Evolutionary conservation across 2,888 invertebrate species (phyloP), one percentile per base, ranked within the genome.

Genomic region (Morpho helenor): DNA sequence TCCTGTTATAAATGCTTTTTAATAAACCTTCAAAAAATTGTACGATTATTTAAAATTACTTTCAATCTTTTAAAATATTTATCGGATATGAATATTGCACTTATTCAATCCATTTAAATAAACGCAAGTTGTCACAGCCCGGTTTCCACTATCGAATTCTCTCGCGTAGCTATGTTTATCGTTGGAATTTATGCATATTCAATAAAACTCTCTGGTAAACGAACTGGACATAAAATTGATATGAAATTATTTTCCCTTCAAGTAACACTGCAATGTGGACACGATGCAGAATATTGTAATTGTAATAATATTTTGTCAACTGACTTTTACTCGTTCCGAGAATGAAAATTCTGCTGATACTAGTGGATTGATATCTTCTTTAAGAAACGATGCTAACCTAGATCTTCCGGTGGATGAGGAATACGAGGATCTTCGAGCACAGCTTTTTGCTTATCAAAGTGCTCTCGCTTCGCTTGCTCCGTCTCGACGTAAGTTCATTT

Each of bases 351-450:
- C 56, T 7, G 52, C 16, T 22, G 65, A 63, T 10, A 69, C 53
- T 2, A 68, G 61, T 45, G 79, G 65, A 7, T 64, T 87, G 44
- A 66, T 85, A 57, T 49, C 74, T 10, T 60, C 69, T n/a, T 70
- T 88, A 63, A 77, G 70, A 50, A 75, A 80, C 65, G 81, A 87
- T 50, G 79, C 70, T 5, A 85, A 85, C 66, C 69, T 84, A 61
- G 88, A 87, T 67, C 74, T 86, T 40, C 70, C 89, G n/a, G 68
- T 62, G 22, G 89, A 90, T 50, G 84, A 83, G 50, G 88, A 89
- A 61, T 89, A 88, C 61, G 89, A 90, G 57, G 88, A 90, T 64
- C 72, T 90, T 10, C 75, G 86, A 3, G 88, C 87, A 0, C 87
- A 90, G 58, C 68, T 89, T 50, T 73, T 88, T 0, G 89, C 89